Evolutionary conservation across 2,888 invertebrate species (phyloP), one percentile per base, ranked within the genome.

Genomic region (Eristalis pertinax): DNA sequence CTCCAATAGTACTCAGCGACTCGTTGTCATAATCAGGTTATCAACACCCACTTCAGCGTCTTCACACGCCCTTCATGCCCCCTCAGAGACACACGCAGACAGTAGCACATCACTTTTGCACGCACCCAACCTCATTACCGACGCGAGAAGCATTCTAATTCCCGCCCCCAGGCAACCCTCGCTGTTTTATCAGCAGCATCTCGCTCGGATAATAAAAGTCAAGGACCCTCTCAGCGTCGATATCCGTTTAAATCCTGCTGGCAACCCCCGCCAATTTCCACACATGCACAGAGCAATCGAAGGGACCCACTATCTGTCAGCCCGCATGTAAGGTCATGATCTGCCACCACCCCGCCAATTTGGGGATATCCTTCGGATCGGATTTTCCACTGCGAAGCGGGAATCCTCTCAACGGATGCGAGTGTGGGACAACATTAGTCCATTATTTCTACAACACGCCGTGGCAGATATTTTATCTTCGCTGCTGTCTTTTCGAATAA

Each of bases 261-360:
- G 19, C 43, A 32, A 15, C 24, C 24, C 58, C 24, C 15, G 43
- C 24, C 62, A 68, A 32, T 67, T 56, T 7, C 24, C 68, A 38
- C 60, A 38, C 50, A 19, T 50, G 50, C 19, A 29, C 19, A 29
- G 13, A 58, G 56, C 64, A 75, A 81, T 81, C 75, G 64, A 75
- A 58, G 56, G 19, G 81, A 64, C 69, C 65, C 64, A 58, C 64
- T 65, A 41, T 19, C 50, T 75, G 81, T 75, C 81, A 75, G 64
- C 75, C 22, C 69, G 69, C 69, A 58, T 75, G 64, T 81, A 60
- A 64, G 81, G 75, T 69, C 75, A 65, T 75, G 75, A 81, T 75
- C 35, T 64, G 58, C 32, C 26, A 22, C 56, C 38, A 11, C 38
- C 56, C 35, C 63, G 26, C 68, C 68, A 29, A 68, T 68, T 63